A percentile compares a stretch with the other conserved stretches of the same genome.
Evolutionary conservation across 2,113 vertebrate species (phyloP).

Genomic region (Pachypanchax playfairii): DNA sequence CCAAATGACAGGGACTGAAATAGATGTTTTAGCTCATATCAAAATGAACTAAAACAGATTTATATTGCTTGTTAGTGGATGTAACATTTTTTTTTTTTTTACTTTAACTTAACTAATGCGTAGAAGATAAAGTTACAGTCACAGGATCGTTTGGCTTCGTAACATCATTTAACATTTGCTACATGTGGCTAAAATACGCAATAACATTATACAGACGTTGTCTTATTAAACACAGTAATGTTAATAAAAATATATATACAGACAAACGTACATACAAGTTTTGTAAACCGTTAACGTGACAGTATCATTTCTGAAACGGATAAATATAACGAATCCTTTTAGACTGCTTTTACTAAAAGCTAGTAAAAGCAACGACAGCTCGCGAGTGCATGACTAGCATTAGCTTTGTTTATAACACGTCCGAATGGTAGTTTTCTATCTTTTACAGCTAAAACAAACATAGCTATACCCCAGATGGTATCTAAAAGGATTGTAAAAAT

Average conservation of each 20-base stretch:
- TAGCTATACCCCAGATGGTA: neutral
- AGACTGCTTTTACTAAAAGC: neutral
- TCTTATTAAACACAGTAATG: neutral
- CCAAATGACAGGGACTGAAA: neutral
- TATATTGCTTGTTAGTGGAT: neutral
- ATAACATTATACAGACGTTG: neutral
- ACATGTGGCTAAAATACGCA: constrained; percentile 38
- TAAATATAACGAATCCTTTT: neutral
- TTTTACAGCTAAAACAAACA: neutral
- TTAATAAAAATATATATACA: neutral
- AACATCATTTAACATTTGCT: constrained; percentile 42
- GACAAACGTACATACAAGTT: neutral
- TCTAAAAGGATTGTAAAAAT: neutral
- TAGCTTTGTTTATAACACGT: constrained; percentile 31
- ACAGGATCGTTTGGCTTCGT: neutral
- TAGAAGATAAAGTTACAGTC: neutral
- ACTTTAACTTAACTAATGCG: neutral
- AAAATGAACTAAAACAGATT: too few relatives aligned
- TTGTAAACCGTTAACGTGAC: rapidly evolving
- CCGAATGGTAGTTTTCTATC: neutral
- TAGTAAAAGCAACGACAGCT: constrained; percentile 16
- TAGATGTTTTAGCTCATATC: neutral
- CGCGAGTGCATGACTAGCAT: constrained; percentile 24
- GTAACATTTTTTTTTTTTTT: neutral
- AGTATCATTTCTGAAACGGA: neutral